Evolutionary conservation across 2,888 invertebrate species (phyloP).

Genomic region (Drosophila bunnanda): DNA sequence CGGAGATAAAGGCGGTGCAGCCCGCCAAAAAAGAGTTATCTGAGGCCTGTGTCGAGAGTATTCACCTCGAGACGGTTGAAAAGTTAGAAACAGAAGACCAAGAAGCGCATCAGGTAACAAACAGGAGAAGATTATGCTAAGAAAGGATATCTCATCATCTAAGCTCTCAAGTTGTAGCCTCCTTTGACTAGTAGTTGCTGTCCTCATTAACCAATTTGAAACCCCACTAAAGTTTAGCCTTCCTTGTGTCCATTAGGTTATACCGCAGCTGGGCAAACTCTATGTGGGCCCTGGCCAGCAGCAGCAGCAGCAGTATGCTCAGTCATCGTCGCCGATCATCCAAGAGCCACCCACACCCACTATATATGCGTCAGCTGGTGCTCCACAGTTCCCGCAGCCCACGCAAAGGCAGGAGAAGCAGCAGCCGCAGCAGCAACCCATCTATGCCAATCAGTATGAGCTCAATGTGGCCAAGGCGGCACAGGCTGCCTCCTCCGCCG

Average conservation of each 20-base stretch:
- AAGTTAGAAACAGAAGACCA: constrained; percentile 43
- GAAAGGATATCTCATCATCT: neutral
- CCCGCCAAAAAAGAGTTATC: constrained; percentile 23
- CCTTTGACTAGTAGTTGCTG: constrained; percentile 40
- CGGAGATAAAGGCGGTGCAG: constrained; percentile 46
- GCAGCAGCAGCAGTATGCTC: constrained; percentile 72
- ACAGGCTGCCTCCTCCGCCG: constrained; percentile 43
- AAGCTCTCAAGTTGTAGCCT: constrained; percentile 53
- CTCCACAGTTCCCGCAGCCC: constrained; percentile 82
- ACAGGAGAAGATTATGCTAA: neutral
- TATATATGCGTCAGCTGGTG: constrained; percentile 64
- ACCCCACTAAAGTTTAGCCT: neutral
- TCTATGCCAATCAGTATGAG: constrained; percentile 85
- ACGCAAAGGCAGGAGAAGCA: constrained; percentile 77
- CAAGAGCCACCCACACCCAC: constrained; percentile 84
- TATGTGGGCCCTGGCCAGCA: constrained; percentile 62
- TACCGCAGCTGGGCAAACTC: constrained; percentile 72
- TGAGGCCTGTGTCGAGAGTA: constrained; percentile 58
- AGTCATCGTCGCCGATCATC: constrained; percentile 82
- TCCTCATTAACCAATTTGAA: neutral
- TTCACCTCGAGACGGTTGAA: constrained; percentile 63
- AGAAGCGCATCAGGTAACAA: constrained; percentile 62
- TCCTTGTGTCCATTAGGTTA: constrained; percentile 50
- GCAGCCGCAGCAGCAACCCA: constrained; percentile 80
- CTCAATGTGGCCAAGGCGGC: constrained; percentile 76